phyloP scores from a whole-genome alignment of 2,797 vertebrate species.

The Anabas testudineus region DNA sequence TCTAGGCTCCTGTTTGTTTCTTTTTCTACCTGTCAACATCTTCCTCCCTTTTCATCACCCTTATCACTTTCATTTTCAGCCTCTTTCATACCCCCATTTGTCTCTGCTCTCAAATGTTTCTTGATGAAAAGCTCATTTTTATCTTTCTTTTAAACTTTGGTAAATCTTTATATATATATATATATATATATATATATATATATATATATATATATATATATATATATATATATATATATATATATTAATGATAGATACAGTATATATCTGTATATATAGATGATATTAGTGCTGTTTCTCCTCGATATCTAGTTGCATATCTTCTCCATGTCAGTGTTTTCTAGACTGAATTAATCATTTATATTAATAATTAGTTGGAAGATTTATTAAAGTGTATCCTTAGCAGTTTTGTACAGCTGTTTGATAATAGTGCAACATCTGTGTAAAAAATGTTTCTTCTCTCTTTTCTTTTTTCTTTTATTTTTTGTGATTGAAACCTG shows the following conservation, averaged over 20 bases:
- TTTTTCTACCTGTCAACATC: constrained; percentile 36
- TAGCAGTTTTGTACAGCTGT: not conserved
- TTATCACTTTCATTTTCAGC: constrained; percentile 49
- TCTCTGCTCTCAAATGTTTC: constrained; percentile 3
- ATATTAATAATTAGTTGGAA: not conserved
- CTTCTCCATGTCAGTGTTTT: not conserved
- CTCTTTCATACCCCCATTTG: constrained; percentile 24
- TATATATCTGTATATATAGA: no score
- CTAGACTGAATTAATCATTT: not conserved
- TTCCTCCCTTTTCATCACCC: constrained; percentile 32
- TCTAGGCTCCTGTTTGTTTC: constrained; percentile 30
- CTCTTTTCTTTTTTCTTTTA: not conserved
- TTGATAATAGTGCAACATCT: not conserved
- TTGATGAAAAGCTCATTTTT: not conserved
- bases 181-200: no score
- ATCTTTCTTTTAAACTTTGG: no score
- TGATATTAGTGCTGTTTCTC: not conserved
- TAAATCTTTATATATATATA: no score
- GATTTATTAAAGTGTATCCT: not conserved
- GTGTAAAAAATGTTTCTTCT: not conserved
- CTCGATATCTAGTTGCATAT: not conserved
- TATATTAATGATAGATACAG: no score
- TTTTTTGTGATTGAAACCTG: constrained; percentile 31
- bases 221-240: no score
- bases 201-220: no score